A percentile compares a stretch with the other conserved stretches of the same genome.
Conservation (phyloP, 2,797 vertebrate genomes). For the Tenualosa thibaudeaui region DNA sequence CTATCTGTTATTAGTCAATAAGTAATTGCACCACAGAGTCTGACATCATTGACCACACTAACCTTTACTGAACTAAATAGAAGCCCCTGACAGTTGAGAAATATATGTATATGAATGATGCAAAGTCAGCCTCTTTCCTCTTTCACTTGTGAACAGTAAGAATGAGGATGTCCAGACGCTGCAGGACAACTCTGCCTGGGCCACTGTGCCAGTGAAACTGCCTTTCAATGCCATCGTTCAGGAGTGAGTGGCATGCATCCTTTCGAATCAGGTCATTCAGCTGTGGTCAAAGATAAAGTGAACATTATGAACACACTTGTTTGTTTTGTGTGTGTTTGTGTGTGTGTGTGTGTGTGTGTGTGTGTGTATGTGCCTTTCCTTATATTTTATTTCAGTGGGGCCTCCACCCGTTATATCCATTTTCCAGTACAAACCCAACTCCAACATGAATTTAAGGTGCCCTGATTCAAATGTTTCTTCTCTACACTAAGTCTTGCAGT, state of each 20-base stretch:
- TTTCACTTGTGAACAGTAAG: conserved; percentile 32
- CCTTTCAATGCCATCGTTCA: conserved; percentile 44
- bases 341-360: background rate
- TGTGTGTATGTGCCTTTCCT: background rate
- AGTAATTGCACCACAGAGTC: background rate
- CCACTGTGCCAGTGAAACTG: conserved; percentile 35
- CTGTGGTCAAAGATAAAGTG: background rate
- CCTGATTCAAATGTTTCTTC: background rate
- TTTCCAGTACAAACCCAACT: conserved; percentile 27
- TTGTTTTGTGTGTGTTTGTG: background rate
- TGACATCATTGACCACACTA: background rate
- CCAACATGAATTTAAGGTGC: conserved; percentile 36
- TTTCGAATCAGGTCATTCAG: background rate
- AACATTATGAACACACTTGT: too few species aligned
- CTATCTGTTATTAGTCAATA: background rate
- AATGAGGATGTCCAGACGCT: conserved; percentile 47
- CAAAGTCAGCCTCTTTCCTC: background rate
- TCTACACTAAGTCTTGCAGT: background rate
- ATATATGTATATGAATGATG: background rate
- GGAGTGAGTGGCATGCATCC: conserved; percentile 39
- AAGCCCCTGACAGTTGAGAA: background rate
- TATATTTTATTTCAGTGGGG: conserved; percentile 21
- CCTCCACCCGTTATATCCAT: conserved; percentile 33
- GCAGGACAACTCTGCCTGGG: conserved; percentile 46
- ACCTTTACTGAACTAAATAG: background rate